Evolutionary conservation across 2,888 invertebrate species (phyloP).

Genomic region (Cantharis lateralis): DNA sequence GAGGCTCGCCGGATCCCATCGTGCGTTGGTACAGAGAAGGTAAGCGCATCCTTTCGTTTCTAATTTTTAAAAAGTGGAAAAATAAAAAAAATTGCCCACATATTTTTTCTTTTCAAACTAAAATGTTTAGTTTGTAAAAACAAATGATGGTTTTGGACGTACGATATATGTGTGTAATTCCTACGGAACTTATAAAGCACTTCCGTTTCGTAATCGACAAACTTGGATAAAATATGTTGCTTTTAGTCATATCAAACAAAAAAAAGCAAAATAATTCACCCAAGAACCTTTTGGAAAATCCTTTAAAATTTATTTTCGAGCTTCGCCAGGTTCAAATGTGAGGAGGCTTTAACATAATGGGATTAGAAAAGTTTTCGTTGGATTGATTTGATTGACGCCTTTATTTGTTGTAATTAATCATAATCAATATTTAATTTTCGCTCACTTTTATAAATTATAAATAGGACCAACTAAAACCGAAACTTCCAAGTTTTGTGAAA

Average conservation of each 20-base stretch:
- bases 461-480: not conserved
- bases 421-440: not conserved
- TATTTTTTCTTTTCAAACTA: not conserved
- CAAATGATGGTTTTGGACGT: conserved; percentile 11
- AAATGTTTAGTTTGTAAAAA: conserved; percentile 11
- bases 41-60: conserved; percentile 36
- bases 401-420: not conserved
- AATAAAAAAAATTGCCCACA: not conserved
- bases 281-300: not conserved
- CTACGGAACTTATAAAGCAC: conserved; percentile 10
- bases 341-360: not conserved
- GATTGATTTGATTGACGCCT: not conserved
- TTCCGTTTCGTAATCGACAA: conserved; percentile 8
- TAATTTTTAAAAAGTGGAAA: not conserved
- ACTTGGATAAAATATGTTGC: conserved; percentile 18
- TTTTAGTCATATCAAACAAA: conserved; percentile 11
- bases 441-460: not conserved
- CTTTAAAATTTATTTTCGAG: not conserved
- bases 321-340: not conserved
- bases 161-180: conserved; percentile 14
- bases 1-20: conserved; percentile 89
- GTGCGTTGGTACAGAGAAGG: conserved; percentile 83
- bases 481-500: not conserved
- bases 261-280: not conserved
- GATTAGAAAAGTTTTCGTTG: not conserved